Evolutionary conservation across 2,888 invertebrate species (phyloP), one percentile per base, ranked within the genome.

Genomic region (Anaspis maculata): DNA sequence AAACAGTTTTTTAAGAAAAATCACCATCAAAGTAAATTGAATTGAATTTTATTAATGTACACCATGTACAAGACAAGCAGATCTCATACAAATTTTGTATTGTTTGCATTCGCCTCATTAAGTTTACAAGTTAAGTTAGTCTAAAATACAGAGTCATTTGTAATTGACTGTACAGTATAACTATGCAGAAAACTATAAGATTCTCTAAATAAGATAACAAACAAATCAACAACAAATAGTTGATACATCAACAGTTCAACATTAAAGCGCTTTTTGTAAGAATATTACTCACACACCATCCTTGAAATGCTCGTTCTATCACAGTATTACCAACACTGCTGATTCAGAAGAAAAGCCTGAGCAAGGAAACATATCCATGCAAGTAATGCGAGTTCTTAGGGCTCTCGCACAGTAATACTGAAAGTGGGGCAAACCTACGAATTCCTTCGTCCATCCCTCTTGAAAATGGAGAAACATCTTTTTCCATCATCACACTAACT

Each of bases 91-190:
- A 43, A 44, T 39, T 36, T 36, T 22, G 36, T 38, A 37, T 37
- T 41, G 40, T 39, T 45, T 37, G 33, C 27, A 32, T 39, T 42
- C 41, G 5, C n/a, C n/a, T n/a, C n/a, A 11, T 36, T 48, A 48
- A 43, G 43, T 46, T 19, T 46, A 44, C 42, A 43, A 26, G 33
- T 33, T 45, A 27, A 34, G 44, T 48, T 47, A 49, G 42, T 44
- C 45, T 48, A 49, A 46, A 46, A 42, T 44, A 46, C 41, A 33
- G 34, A 45, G 43, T 45, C 41, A 42, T 34, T 12, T 15, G 32
- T 39, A 54, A 54, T 54, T 52, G 53, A 50, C 52, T 46, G 45
- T 53, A 52, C 51, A 54, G 48, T 48, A 50, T 48, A 49, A 46
- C 48, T 46, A 50, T 49, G 46, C 49, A 48, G 44, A 44, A 46